Evolutionary conservation across 2,888 invertebrate species (phyloP).

Genomic region (Alloplasta piceator): DNA sequence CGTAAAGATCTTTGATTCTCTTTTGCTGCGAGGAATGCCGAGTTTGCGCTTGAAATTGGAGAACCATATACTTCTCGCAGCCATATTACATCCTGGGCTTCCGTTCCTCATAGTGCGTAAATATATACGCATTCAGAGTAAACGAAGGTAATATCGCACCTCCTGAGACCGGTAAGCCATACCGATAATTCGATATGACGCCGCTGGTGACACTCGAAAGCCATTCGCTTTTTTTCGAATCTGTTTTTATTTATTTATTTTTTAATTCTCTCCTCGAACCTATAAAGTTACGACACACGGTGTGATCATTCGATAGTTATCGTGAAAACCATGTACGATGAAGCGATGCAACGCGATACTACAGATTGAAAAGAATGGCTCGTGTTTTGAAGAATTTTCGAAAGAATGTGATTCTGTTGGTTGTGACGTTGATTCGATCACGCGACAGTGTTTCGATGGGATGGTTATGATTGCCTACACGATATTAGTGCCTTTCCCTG

Average conservation of each 20-base stretch:
- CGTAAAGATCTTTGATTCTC: slow-evolving; percentile 50
- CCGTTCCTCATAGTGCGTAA: slow-evolving; percentile 62
- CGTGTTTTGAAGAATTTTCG: background rate
- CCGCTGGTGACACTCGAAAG: slow-evolving; percentile 71
- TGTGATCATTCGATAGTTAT: slow-evolving; percentile 15
- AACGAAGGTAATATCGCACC: slow-evolving; percentile 67
- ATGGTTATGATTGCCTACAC: no score
- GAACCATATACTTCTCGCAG: slow-evolving; percentile 68
- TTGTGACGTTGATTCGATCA: no score
- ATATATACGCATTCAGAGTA: slow-evolving; percentile 31
- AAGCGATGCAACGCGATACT: slow-evolving; percentile 4
- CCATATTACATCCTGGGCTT: slow-evolving; percentile 47
- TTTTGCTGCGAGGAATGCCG: slow-evolving; percentile 75
- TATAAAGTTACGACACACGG: slow-evolving; percentile 74
- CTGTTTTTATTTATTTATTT: slow-evolving; percentile 18
- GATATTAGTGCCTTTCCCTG: slow-evolving; percentile 49
- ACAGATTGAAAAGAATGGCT: background rate
- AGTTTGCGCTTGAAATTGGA: slow-evolving; percentile 76
- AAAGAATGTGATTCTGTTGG: background rate
- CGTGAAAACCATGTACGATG: background rate
- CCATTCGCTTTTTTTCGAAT: slow-evolving; percentile 24
- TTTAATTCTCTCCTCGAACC: slow-evolving; percentile 71
- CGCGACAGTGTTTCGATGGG: no score
- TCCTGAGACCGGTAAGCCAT: slow-evolving; percentile 76
- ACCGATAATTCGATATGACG: slow-evolving; percentile 80